Percentiles rank a stretch among this genome's conserved stretches.
Conservation (phyloP, 2,888 invertebrate species). For the Dyspetes luteomarginatus region DNA sequence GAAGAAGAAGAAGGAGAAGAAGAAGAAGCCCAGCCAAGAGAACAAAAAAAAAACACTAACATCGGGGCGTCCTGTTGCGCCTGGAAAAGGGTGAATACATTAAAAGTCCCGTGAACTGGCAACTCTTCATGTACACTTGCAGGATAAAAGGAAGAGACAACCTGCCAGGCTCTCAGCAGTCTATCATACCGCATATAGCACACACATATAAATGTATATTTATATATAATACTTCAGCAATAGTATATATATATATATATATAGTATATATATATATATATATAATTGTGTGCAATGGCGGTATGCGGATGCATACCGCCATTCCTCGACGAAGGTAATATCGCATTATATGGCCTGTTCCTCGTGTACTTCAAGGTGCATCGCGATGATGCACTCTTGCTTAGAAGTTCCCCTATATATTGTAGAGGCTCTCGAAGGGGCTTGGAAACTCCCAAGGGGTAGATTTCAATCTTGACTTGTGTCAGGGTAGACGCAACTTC, state of each 20-base stretch:
- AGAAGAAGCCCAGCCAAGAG: constrained; percentile 28
- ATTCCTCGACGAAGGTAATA: constrained; percentile 29
- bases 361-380: constrained; percentile 55
- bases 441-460: constrained; percentile 55
- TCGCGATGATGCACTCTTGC: constrained; percentile 36
- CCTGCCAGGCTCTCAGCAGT: constrained; percentile 49
- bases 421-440: constrained; percentile 8
- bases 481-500: constrained; percentile 27
- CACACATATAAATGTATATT: neutral
- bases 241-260: neutral
- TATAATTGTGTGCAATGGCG: constrained; percentile 28
- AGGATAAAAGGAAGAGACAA: constrained; percentile 49
- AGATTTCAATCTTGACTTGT: constrained; percentile 54
- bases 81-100: constrained; percentile 63
- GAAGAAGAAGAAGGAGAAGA: constrained; percentile 34
- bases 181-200: constrained; percentile 23
- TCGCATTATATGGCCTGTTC: constrained; percentile 29
- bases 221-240: neutral
- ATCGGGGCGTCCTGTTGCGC: constrained; percentile 40
- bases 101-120: constrained; percentile 41
- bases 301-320: constrained; percentile 47
- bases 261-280: neutral
- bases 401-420: constrained; percentile 9
- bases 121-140: neutral
- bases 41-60: constrained; percentile 40